Percentiles rank a stretch among this genome's conserved stretches.
Conservation (phyloP, 1,140 invertebrate species). For the Neodiprion lecontei region DNA sequence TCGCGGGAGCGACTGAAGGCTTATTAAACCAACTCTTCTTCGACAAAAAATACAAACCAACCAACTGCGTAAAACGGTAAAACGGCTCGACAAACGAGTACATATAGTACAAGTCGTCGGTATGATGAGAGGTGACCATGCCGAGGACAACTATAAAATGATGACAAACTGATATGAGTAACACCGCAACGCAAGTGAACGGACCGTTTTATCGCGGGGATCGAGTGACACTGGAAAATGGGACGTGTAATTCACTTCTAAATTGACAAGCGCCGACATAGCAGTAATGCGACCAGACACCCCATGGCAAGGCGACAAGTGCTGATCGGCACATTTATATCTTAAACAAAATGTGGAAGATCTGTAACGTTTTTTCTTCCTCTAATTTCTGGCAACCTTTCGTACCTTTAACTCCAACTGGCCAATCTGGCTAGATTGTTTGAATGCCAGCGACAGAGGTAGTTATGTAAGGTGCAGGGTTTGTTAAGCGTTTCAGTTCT, state of each 20-base stretch:
- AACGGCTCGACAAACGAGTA: slow-evolving; percentile 50
- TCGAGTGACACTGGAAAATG: slow-evolving; percentile 37
- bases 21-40: slow-evolving; percentile 59
- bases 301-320: slow-evolving; percentile 6
- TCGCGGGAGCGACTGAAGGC: slow-evolving; percentile 62
- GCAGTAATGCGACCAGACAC: slow-evolving; percentile 24
- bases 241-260: slow-evolving; percentile 30
- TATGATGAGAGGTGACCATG: slow-evolving; percentile 23
- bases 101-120: slow-evolving; percentile 46
- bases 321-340: background rate
- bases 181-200: slow-evolving; percentile 37
- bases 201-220: slow-evolving; percentile 41
- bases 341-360: slow-evolving; percentile 7
- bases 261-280: slow-evolving; percentile 31
- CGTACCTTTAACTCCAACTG: background rate
- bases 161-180: slow-evolving; percentile 28
- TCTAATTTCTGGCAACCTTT: slow-evolving; percentile 11
- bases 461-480: background rate
- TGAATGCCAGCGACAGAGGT: background rate
- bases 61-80: slow-evolving; percentile 58
- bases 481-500: background rate
- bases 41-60: slow-evolving; percentile 56
- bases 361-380: background rate
- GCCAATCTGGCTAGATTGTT: slow-evolving; percentile 14
- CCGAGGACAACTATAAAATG: slow-evolving; percentile 26